Percentiles rank a stretch among this genome's conserved stretches.
These are phyloP conservation scores for Agriotes lineatus DNA, from an alignment of 2,888 invertebrate species.

Conservation along the genomic window DNA sequence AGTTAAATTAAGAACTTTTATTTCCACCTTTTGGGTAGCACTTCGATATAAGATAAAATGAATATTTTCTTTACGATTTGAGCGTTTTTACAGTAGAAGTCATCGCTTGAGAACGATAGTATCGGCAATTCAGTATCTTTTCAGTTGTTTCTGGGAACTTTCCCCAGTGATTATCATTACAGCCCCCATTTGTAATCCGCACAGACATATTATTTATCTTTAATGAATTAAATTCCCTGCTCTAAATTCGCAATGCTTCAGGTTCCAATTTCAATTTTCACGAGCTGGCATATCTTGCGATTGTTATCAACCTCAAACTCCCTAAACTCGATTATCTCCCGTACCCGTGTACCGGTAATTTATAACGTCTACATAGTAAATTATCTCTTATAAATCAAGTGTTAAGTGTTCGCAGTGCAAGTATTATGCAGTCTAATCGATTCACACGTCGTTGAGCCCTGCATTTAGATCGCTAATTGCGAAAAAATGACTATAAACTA, in stretches of 20 bases:
- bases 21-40: no score
- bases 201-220: no score
- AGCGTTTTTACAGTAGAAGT: no score
- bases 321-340: slow-evolving; percentile 35
- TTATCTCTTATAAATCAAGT: slow-evolving; percentile 31
- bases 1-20: no score
- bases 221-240: no score
- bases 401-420: slow-evolving; percentile 21
- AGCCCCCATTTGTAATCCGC: no score
- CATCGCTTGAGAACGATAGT: no score
- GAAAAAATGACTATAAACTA: neutral
- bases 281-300: slow-evolving; percentile 16
- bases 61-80: no score
- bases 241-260: neutral
- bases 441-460: neutral
- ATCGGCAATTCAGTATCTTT: no score
- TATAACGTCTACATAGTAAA: slow-evolving; percentile 34
- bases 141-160: no score
- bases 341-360: slow-evolving; percentile 28
- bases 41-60: no score
- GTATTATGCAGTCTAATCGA: slow-evolving; percentile 19
- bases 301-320: slow-evolving; percentile 34
- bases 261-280: slow-evolving; percentile 30
- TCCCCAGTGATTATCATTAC: no score
- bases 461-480: neutral